Base-by-base conservation (phyloP, 2,888 invertebrate genomes). In the Baccha elongata region DNA sequence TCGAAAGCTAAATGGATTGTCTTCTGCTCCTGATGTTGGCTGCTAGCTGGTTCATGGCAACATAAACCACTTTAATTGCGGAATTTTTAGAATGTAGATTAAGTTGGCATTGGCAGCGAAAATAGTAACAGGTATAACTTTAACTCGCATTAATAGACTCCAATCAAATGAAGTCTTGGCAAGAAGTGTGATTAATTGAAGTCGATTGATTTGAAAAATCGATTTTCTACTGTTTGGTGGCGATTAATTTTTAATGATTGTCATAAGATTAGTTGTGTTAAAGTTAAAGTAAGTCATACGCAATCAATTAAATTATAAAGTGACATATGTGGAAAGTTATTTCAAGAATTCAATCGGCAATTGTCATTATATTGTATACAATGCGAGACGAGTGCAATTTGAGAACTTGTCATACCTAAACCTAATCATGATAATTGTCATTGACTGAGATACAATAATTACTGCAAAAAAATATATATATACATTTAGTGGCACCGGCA, bases 71-170 rank as follows among this genome's bases (percentile, higher is more conserved):
- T 74, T 65, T 40, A 64, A 74, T 69, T 65, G 58, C 7, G 80
- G 75, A 69, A 75, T 65, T 75, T 68, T 64, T 44, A 75, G 75
- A 80, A 71, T 64, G 69, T 60, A 32, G 50, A 64, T 62, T 68
- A 44, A 32, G 44, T 60, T 65, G 71, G 44, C 42, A 58, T 58
- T 73, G 62, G n/a, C n/a, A n/a, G n/a, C n/a, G n/a, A 37, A 17
- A 37, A 40, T 13, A 26, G 17, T 26, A 40, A 26, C 50, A 42
- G 53, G 26, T 65, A 62, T 44, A 58, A 10, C 65, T 81, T n/a
- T n/a, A n/a, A n/a, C n/a, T n/a, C n/a, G n/a, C 75, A 81, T 69
- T 78, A 78, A 71, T 58, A 50, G 69, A 75, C 71, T 55, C 80
- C 75, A 60, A 71, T 81, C 60, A 65, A 67, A 62, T 75, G 71